phyloP scores from a whole-genome alignment of 1,140 invertebrate species.

The Notospermus geniculatus region DNA sequence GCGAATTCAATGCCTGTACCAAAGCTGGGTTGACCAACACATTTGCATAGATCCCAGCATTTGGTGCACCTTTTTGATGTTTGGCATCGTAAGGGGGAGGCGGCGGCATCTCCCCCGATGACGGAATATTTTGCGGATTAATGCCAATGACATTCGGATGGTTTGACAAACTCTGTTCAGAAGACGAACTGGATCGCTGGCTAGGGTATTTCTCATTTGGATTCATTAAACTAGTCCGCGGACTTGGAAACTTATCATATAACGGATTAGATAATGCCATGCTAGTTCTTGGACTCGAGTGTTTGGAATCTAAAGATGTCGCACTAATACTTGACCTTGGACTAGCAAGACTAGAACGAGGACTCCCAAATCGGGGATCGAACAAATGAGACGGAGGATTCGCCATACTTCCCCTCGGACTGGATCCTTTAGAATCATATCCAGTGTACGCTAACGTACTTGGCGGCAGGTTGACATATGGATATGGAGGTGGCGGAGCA shows the following conservation, averaged over 20 bases:
- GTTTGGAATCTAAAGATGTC: conserved; percentile 57
- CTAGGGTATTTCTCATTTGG: conserved; percentile 5
- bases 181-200: conserved; percentile 13
- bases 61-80: conserved; percentile 9
- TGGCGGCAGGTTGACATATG: conserved; percentile 1
- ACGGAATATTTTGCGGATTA: conserved; percentile 59
- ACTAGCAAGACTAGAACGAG: conserved; percentile 53
- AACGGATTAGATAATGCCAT: conserved; percentile 38
- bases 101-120: conserved; percentile 18
- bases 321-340: conserved; percentile 59
- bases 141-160: conserved; percentile 33
- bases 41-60: conserved; percentile 13
- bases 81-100: conserved; percentile 21
- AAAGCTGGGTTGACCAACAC: neutral
- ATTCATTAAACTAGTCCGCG: conserved; percentile 33
- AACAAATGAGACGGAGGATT: conserved; percentile 58
- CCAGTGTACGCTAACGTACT: conserved; percentile 1
- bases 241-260: conserved; percentile 43
- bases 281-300: conserved; percentile 59
- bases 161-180: conserved; percentile 21
- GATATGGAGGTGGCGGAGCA: conserved; percentile 1
- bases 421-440: conserved; percentile 60
- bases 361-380: conserved; percentile 45
- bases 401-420: conserved; percentile 61
- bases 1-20: neutral